Evolutionary conservation across 2,113 vertebrate species (phyloP).

Genomic region (Struthio camelus): DNA sequence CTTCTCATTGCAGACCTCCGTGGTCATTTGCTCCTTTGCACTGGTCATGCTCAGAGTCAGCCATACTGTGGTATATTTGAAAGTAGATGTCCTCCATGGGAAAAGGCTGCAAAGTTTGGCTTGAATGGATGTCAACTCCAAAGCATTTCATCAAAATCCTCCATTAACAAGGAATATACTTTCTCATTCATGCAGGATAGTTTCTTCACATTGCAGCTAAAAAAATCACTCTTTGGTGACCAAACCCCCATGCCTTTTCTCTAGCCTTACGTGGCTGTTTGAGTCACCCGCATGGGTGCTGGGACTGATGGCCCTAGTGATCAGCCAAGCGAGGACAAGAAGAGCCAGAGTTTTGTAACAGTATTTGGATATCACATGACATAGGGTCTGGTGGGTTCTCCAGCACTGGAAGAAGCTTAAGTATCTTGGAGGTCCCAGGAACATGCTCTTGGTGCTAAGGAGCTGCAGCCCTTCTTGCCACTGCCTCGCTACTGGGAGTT

Average conservation of each 20-base stretch:
- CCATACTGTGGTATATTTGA: not conserved
- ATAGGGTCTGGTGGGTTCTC: not conserved
- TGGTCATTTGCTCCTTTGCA: not conserved
- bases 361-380: not conserved
- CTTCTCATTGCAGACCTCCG: not conserved
- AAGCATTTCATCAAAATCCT: not conserved
- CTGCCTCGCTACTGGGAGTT: not conserved
- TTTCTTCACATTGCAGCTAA: not conserved
- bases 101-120: not conserved
- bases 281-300: not conserved
- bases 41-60: not conserved
- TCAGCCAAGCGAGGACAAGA: not conserved
- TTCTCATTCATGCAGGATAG: too few relatives aligned
- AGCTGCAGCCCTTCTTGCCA: not conserved
- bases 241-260: not conserved
- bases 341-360: not conserved
- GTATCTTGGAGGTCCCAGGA: too few relatives aligned
- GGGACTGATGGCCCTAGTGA: not conserved
- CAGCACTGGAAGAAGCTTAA: not conserved
- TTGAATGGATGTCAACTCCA: not conserved
- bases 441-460: not conserved
- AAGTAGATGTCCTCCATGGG: not conserved
- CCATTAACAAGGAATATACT: not conserved
- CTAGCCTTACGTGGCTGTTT: not conserved
- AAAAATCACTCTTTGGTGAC: not conserved